Base-by-base conservation (phyloP, 37 sponge, comb jelly and placozoan genomes). In the Beroe forskalii region DNA sequence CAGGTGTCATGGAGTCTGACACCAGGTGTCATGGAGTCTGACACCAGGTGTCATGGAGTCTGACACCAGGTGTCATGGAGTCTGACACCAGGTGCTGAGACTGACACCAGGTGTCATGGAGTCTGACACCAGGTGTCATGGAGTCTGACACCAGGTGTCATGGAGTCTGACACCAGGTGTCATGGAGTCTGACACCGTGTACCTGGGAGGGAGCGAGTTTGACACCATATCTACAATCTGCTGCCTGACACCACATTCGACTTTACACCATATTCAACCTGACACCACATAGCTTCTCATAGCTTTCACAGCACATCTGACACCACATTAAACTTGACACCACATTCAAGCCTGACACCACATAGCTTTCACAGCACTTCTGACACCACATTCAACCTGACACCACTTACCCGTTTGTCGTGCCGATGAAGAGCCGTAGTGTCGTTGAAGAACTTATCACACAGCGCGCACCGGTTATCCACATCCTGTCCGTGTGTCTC, bases 401-500 rank as follows among this genome's bases (percentile, higher is more conserved):
- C 12, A 6, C 12, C 55, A 48, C 55, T 48, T 48, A 48, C 86
- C 28, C 86, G 44, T 37, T 80, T 80, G 86, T 80, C 86, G 55
- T 80, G 86, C 6, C 86, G 44, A 48, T 80, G 28, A 9, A 80
- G 86, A 0, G 86, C 86, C 14, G 86, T 80, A 24, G 86, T 33
- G 86, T 80, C 86, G 14, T 9, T 80, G 55, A 80, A 80, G 86
- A 80, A 80, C 30, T 80, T 80, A 37, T 80, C 86, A 43, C 86
- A 80, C 40, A 80, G 86, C n/a, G 86, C 86, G 42, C 86, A 80
- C 48, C 86, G 24, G 28, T 37, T 33, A 25, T 80, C 86, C 43
- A 80, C 86, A 6, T 80, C 86, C 30, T 80, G 86, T 4, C 86
- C 86, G 86, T 80, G 86, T 4, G 55, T 27, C 31, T 80, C 86